phyloP scores from a whole-genome alignment of 2,797 vertebrate genomes.

The Lutjanus argentimaculatus region DNA sequence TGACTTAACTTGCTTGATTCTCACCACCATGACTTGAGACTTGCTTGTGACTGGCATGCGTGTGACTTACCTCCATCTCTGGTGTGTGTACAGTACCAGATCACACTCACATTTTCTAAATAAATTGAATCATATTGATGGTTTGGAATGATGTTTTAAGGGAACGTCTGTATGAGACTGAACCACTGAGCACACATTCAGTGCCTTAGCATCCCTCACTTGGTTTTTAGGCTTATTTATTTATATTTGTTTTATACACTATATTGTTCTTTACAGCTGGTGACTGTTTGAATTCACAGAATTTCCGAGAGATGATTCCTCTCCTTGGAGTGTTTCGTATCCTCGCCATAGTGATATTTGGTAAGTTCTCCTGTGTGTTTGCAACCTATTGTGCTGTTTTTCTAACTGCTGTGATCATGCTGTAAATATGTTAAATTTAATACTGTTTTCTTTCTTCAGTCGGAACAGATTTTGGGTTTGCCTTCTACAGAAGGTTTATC shows the following conservation, averaged over 20 bases:
- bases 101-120: not conserved
- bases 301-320: constrained; percentile 93
- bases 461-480: constrained; percentile 90
- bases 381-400: not conserved
- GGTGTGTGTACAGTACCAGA: not conserved
- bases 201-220: not conserved
- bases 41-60: too few species aligned
- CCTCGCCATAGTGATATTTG: constrained; percentile 83
- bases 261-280: not conserved
- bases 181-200: not conserved
- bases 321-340: constrained; percentile 90
- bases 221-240: too few species aligned
- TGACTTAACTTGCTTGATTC: too few species aligned
- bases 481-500: constrained; percentile 92
- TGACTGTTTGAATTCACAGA: constrained; percentile 79
- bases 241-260: too few species aligned
- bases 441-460: constrained; percentile 80
- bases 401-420: not conserved
- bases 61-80: too few species aligned
- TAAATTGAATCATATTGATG: not conserved
- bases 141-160: not conserved
- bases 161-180: not conserved
- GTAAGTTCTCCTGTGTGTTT: constrained; percentile 75
- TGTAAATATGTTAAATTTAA: not conserved
- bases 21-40: too few species aligned